These are phyloP conservation scores for Delphinapterus leucas DNA, from an alignment of 2,113 vertebrate genomes.

Conservation along the genomic window DNA sequence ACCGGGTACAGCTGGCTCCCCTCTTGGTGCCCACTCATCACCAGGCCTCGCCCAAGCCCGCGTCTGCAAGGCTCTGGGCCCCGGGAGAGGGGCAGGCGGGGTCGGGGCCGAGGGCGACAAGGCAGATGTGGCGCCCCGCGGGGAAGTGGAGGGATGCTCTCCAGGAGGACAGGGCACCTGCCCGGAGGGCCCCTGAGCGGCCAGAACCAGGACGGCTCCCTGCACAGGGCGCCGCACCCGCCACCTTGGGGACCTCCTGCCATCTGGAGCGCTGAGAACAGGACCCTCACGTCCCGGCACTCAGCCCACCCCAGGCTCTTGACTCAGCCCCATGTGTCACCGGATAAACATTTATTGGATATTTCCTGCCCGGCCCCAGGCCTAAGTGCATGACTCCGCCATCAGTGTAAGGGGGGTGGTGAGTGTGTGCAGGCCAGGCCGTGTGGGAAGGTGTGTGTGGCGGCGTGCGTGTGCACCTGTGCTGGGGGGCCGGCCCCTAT, in stretches of 20 bases:
- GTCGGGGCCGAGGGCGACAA: fast-evolving
- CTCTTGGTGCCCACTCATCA: fast-evolving
- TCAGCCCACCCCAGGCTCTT: conserved; percentile 22
- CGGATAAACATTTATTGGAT: conserved; percentile 68
- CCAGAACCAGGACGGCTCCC: not conserved
- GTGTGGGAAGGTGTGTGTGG: not conserved
- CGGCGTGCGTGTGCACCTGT: not conserved
- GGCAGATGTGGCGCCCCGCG: fast-evolving
- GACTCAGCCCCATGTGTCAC: conserved; percentile 57
- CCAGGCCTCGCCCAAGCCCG: fast-evolving
- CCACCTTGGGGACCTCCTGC: fast-evolving
- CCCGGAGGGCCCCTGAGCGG: fast-evolving
- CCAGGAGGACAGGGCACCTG: not conserved
- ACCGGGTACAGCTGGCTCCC: fast-evolving
- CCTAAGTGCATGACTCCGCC: not conserved
- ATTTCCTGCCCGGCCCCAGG: conserved; percentile 74
- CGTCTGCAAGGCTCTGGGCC: not conserved
- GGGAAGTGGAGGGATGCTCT: fast-evolving
- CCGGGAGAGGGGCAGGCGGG: fast-evolving
- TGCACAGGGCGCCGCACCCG: fast-evolving
- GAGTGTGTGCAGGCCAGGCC: fast-evolving
- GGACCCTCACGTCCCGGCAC: not conserved
- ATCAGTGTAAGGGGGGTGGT: fast-evolving
- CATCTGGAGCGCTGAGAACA: not conserved
- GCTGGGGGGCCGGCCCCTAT: not conserved